Conservation (phyloP, 2,888 invertebrate genomes). For the Cephus nigrinus region DNA sequence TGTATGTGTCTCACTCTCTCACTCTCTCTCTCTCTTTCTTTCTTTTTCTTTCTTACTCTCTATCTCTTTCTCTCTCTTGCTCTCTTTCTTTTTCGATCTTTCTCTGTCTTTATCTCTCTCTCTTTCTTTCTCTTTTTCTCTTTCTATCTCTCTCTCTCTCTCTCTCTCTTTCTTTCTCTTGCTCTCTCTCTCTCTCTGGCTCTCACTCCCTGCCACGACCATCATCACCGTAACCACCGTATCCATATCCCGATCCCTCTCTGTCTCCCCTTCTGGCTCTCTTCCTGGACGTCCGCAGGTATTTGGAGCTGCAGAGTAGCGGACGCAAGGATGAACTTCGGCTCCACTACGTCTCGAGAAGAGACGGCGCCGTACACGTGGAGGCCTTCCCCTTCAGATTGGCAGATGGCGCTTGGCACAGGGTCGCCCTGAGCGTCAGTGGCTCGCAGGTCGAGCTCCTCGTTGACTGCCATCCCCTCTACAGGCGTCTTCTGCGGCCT, state of each 20-base stretch:
- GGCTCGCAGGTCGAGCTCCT: conserved; percentile 85
- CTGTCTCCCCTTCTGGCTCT: too few relatives aligned
- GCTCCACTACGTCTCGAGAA: conserved; percentile 81
- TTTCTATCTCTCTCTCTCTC: too few relatives aligned
- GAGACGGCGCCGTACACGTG: conserved; percentile 75
- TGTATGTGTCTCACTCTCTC: not conserved
- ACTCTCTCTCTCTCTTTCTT: conserved; percentile 9
- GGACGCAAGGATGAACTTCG: conserved; percentile 88
- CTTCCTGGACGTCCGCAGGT: conserved; percentile 69
- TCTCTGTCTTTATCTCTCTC: too few relatives aligned
- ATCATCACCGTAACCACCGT: too few relatives aligned
- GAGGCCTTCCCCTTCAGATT: conserved; percentile 90
- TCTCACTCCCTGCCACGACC: too few relatives aligned
- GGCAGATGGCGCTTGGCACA: conserved; percentile 91
- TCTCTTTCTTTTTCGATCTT: too few relatives aligned
- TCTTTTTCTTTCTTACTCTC: conserved; percentile 4
- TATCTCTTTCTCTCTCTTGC: too few relatives aligned
- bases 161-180: too few relatives aligned
- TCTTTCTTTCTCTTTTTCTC: too few relatives aligned
- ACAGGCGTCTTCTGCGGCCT: conserved; percentile 80
- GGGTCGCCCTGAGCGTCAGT: conserved; percentile 85
- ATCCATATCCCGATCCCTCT: too few relatives aligned
- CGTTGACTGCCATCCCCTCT: conserved; percentile 88
- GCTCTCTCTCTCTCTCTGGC: too few relatives aligned
- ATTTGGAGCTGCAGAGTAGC: conserved; percentile 92